Evolutionary conservation across 2,888 invertebrate genomes (phyloP).

Genomic region (Drosophila borealis): DNA sequence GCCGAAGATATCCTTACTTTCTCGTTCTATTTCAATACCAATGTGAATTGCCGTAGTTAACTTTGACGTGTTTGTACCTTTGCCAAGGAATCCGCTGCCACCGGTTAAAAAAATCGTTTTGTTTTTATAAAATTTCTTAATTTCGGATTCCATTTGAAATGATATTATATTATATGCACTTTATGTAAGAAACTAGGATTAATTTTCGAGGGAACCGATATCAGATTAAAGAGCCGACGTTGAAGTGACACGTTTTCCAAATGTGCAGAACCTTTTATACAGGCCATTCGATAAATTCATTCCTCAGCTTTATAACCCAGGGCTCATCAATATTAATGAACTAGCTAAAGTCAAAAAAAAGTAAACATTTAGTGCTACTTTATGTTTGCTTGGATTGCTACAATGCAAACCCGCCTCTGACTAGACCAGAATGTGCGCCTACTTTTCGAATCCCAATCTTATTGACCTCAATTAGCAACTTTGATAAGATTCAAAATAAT

Average conservation of each 20-base stretch:
- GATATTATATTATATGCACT: not conserved
- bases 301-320: not conserved
- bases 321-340: slow-evolving; percentile 4
- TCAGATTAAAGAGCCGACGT: not conserved
- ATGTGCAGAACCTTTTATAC: slow-evolving; percentile 18
- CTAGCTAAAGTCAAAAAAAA: too few relatives aligned
- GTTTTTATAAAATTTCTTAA: slow-evolving; percentile 87
- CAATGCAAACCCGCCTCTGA: too few relatives aligned
- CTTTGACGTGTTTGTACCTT: slow-evolving; percentile 66
- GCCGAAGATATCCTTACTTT: too few relatives aligned
- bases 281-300: not conserved
- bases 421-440: too few relatives aligned
- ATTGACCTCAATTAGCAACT: too few relatives aligned
- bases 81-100: slow-evolving; percentile 86
- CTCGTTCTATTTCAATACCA: too few relatives aligned
- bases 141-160: slow-evolving; percentile 58
- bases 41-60: too few relatives aligned
- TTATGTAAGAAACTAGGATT: too few relatives aligned
- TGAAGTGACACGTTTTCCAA: not conserved
- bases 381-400: too few relatives aligned
- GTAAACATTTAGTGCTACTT: too few relatives aligned
- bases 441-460: too few relatives aligned
- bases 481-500: too few relatives aligned
- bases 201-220: not conserved
- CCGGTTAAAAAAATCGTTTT: slow-evolving; percentile 88